phyloP scores from a whole-genome alignment of 2,888 invertebrate species.

The Pilophorus perplexus region DNA sequence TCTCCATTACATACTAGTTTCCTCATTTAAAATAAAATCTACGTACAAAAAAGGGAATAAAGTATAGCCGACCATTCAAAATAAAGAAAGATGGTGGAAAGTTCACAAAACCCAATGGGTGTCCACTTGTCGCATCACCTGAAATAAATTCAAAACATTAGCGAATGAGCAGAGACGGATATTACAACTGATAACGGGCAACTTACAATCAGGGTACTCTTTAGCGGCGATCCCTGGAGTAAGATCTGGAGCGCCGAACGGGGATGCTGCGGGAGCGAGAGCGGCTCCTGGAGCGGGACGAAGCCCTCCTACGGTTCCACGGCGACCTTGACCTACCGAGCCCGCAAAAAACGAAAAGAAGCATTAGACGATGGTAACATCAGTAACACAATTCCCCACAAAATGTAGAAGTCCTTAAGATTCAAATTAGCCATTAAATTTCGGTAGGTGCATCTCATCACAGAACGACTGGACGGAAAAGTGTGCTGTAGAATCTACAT shows the following conservation, averaged over 20 bases:
- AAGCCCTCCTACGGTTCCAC: constrained; percentile 43
- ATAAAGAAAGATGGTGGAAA: neutral
- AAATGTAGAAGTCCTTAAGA: neutral
- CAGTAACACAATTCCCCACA: neutral
- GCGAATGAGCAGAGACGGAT: neutral
- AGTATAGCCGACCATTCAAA: constrained; percentile 3
- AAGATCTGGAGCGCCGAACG: constrained; percentile 48
- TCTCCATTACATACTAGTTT: too few relatives aligned
- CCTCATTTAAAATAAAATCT: too few relatives aligned
- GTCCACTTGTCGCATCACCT: neutral
- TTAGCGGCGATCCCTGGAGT: constrained; percentile 45
- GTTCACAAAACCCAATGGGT: neutral
- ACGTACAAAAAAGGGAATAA: constrained; percentile 8
- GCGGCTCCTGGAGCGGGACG: constrained; percentile 46
- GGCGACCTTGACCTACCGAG: constrained; percentile 46
- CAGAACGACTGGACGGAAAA: too few relatives aligned
- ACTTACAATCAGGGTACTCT: neutral
- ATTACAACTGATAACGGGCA: too few relatives aligned
- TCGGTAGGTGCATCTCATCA: neutral
- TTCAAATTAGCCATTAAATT: neutral
- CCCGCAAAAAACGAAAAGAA: neutral
- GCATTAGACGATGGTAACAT: too few relatives aligned
- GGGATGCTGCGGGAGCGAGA: constrained; percentile 50
- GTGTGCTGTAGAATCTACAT: too few relatives aligned
- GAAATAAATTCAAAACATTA: neutral